Percentiles rank a stretch among this genome's conserved stretches.
Evolutionary conservation across 2,113 vertebrate species (phyloP).

Genomic region (Pipa parva): DNA sequence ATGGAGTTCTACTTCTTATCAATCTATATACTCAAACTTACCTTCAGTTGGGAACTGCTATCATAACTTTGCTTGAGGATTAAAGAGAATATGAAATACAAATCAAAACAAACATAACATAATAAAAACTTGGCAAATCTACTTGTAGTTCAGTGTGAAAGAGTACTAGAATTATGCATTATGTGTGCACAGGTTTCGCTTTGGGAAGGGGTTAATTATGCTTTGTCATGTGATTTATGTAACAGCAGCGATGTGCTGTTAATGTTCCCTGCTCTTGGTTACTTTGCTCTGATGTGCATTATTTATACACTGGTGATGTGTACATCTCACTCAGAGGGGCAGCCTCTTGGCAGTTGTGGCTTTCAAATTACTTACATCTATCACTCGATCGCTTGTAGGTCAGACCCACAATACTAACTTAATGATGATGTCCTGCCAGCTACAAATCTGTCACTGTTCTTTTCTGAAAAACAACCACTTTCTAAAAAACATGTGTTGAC

Average conservation of each 20-base stretch:
- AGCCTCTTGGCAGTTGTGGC: slow-evolving; percentile 55
- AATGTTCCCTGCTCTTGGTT: slow-evolving; percentile 11
- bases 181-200: neutral
- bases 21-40: no score
- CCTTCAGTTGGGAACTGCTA: no score
- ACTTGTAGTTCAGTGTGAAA: neutral
- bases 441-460: slow-evolving; percentile 59
- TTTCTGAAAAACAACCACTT: slow-evolving; percentile 62
- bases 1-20: no score
- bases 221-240: neutral
- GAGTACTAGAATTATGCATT: neutral
- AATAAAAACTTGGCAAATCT: neutral
- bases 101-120: no score
- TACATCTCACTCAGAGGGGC: slow-evolving; percentile 52
- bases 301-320: slow-evolving; percentile 57
- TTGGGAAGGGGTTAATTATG: slow-evolving; percentile 17
- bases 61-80: no score
- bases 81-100: no score
- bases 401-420: slow-evolving; percentile 58
- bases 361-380: slow-evolving; percentile 66
- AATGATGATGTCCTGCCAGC: slow-evolving; percentile 62
- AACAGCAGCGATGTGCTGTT: neutral
- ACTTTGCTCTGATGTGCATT: slow-evolving; percentile 50
- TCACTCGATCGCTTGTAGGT: slow-evolving; percentile 63
- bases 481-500: slow-evolving; percentile 49